Evolutionary conservation across 2,113 vertebrate genomes (phyloP).

Genomic region (Dermatemys mawii): DNA sequence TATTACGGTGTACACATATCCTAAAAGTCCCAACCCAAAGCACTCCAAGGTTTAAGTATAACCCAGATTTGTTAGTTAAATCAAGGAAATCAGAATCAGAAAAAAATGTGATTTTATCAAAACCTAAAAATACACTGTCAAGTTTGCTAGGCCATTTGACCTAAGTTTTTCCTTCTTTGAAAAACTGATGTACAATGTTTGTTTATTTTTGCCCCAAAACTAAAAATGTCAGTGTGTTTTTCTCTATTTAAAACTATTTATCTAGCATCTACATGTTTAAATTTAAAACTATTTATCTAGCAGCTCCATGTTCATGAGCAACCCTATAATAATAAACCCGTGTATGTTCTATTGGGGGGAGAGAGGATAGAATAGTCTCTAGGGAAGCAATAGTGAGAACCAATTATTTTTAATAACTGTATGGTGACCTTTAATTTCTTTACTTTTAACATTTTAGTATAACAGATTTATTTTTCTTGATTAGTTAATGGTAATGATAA

Average conservation of each 20-base stretch:
- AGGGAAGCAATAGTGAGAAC: conserved; percentile 6
- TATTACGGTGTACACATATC: neutral
- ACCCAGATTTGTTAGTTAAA: neutral
- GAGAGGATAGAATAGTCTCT: neutral
- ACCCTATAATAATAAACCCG: neutral
- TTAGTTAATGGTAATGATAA: neutral
- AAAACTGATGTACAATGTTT: neutral
- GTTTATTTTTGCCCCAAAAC: neutral
- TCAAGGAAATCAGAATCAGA: conserved; percentile 9
- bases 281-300: too few relatives aligned
- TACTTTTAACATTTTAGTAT: conserved; percentile 31
- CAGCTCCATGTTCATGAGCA: neutral
- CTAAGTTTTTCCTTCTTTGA: conserved; percentile 14
- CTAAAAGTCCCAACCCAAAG: neutral
- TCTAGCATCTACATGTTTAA: neutral
- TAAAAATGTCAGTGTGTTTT: neutral
- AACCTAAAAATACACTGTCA: neutral
- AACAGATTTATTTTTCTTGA: conserved; percentile 15
- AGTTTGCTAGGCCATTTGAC: conserved; percentile 7
- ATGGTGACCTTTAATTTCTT: conserved; percentile 40
- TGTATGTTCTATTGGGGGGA: neutral
- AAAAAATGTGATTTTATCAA: neutral
- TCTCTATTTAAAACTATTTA: conserved; percentile 34
- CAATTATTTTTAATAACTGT: conserved; percentile 3
- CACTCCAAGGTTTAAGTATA: neutral